Evolutionary conservation across 2,888 invertebrate species (phyloP), one percentile per base, ranked within the genome.

Genomic region (Amiota minor): DNA sequence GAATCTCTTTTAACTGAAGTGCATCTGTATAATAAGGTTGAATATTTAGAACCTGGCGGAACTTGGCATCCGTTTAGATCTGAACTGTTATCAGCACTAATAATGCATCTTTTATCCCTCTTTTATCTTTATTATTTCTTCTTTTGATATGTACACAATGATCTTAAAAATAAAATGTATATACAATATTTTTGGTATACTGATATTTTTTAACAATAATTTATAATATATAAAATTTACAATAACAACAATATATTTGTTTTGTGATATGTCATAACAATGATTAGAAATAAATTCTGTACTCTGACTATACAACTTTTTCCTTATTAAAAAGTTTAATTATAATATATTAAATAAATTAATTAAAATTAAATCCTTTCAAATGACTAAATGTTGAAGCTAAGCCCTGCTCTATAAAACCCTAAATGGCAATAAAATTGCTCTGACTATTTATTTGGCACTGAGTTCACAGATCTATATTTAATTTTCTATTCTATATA

Each of bases 401-500:
- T 72, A 56, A 47, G 72, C 23, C 55, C 56, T 69, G 70, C 20
- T 64, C 72, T 71, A 74, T 67, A 46, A 20, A 71, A 73, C 73
- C 80, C 86, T 86, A 83, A 10, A 76, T 67, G 76, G 84, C 83
- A 85, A 85, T 84, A 83, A 67, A 80, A 84, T 85, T 85, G 84
- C 82, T 74, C 72, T 79, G 78, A 79, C 84, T 86, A 86, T 83
- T 85, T 81, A n/a, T 84, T 85, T 85, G 86, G 85, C 84, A 85
- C 82, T 84, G 81, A 79, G 64, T 76, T 78, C 78, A 74, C 76
- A 72, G 77, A n/a, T n/a, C 62, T 20, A n/a, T 8, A 64, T 11
- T 70, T 46, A 50, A 35, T 72, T 47, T 56, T 69, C 55, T 64
- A 10, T 71, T 20, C 16, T 16, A 20, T 72, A 16, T 20, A n/a